Percentiles rank a stretch among this genome's conserved stretches.
Conservation (phyloP, 2,797 vertebrate species). For the Danio aesculapii region DNA sequence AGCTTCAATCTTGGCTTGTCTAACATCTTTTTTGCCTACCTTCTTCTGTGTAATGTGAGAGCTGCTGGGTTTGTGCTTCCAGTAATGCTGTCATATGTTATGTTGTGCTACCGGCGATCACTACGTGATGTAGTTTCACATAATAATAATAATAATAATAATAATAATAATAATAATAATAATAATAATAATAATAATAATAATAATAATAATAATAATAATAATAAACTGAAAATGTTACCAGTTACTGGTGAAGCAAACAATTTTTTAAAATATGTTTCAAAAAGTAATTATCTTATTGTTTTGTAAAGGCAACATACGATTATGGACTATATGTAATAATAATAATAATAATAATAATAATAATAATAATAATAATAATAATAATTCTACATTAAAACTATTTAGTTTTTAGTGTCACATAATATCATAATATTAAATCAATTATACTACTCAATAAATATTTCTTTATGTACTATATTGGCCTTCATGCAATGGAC, state of each 20-base stretch:
- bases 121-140: too few relatives aligned
- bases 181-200: too few relatives aligned
- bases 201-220: too few relatives aligned
- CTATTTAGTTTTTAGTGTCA: too few relatives aligned
- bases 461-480: background rate
- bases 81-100: slow-evolving; percentile 36
- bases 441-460: too few relatives aligned
- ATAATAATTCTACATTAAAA: too few relatives aligned
- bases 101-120: slow-evolving; percentile 5
- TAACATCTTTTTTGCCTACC: slow-evolving; percentile 66
- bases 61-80: slow-evolving; percentile 52
- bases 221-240: too few relatives aligned
- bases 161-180: too few relatives aligned
- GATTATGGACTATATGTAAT: background rate
- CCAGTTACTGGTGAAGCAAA: too few relatives aligned
- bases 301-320: background rate
- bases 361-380: background rate
- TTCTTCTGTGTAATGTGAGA: slow-evolving; percentile 61
- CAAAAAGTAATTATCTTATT: background rate
- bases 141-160: too few relatives aligned
- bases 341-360: too few relatives aligned
- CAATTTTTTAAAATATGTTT: background rate
- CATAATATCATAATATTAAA: too few relatives aligned
- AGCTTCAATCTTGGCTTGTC: slow-evolving; percentile 52
- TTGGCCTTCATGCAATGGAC: background rate